Evolutionary conservation across 2,888 invertebrate species (phyloP).

Genomic region (Epirrhoe tristata): DNA sequence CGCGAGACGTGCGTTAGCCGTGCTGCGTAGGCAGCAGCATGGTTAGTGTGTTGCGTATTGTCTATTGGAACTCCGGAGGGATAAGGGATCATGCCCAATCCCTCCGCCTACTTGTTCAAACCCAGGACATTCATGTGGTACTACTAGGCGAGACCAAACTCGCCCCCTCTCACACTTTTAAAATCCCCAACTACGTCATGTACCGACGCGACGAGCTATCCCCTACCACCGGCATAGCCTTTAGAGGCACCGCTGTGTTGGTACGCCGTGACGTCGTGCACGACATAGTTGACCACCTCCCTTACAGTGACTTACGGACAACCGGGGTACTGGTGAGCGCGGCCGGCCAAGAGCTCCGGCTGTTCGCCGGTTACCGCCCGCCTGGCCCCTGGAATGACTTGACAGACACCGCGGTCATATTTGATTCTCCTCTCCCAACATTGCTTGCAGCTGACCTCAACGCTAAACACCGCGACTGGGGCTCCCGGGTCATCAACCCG

Average conservation of each 20-base stretch:
- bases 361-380: not conserved
- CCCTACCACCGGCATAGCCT: not conserved
- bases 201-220: constrained; percentile 4
- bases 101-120: constrained; percentile 9
- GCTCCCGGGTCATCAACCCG: not conserved
- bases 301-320: not conserved
- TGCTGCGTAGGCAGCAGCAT: not conserved
- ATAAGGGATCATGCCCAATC: not conserved
- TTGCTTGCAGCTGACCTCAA: constrained; percentile 1
- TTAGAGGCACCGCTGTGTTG: constrained; percentile 8
- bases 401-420: not conserved
- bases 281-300: not conserved
- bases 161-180: not conserved
- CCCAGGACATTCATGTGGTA: not conserved
- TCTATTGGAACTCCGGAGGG: constrained; percentile 30
- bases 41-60: not conserved
- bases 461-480: not conserved
- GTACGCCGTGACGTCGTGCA: constrained; percentile 17
- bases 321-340: not conserved
- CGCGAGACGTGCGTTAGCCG: not conserved
- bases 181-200: not conserved
- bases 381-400: not conserved
- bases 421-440: not conserved
- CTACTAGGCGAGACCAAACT: not conserved
- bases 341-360: not conserved